Evolutionary conservation across 2,113 vertebrate genomes (phyloP).

Genomic region (Chaetodon auriga): DNA sequence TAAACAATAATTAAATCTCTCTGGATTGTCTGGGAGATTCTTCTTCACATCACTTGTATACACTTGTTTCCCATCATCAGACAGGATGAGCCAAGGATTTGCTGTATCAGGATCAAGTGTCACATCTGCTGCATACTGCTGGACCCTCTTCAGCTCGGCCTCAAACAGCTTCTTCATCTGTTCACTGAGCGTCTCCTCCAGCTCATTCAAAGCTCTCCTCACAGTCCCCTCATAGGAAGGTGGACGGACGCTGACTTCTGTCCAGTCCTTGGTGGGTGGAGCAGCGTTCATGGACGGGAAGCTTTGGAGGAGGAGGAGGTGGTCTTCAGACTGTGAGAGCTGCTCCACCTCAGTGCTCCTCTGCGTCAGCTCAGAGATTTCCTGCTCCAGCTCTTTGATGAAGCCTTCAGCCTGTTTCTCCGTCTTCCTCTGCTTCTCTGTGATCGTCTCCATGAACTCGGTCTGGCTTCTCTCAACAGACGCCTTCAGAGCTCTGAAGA

Average conservation of each 20-base stretch:
- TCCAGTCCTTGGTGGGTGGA: slow-evolving; percentile 19
- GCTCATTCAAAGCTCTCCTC: slow-evolving; percentile 5
- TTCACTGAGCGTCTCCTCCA: not conserved
- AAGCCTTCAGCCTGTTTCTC: not conserved
- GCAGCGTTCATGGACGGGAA: not conserved
- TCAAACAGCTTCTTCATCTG: not conserved
- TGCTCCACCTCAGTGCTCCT: no score
- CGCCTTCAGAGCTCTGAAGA: no score
- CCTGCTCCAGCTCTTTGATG: slow-evolving; percentile 33
- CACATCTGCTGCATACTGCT: slow-evolving; percentile 10
- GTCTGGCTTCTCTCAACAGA: no score
- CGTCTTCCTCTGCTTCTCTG: no score
- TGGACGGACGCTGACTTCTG: not conserved
- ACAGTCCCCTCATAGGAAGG: slow-evolving; percentile 22
- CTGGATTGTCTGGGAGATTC: not conserved
- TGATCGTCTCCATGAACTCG: no score
- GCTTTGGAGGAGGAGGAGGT: no score
- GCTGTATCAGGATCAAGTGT: slow-evolving; percentile 21
- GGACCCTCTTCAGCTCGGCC: slow-evolving; percentile 1
- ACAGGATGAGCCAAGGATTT: not conserved
- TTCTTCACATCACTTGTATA: no score
- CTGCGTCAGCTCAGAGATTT: slow-evolving; percentile 30
- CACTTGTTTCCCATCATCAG: not conserved
- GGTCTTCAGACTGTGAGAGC: no score
- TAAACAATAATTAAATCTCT: not conserved